Evolutionary conservation across 2,888 invertebrate genomes (phyloP).

Genomic region (Eumacrocentrus americanus): DNA sequence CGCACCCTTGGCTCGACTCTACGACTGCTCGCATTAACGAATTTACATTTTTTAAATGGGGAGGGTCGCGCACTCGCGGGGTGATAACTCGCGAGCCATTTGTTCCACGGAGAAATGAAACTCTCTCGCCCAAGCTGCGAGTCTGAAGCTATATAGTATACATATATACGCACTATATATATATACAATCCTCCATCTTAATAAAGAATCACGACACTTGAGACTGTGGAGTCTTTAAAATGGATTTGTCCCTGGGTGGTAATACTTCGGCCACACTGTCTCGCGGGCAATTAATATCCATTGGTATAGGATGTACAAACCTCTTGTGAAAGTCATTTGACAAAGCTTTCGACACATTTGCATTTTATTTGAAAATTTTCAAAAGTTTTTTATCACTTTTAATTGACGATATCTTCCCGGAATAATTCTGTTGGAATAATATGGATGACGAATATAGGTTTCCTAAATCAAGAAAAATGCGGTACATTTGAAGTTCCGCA

Average conservation of each 20-base stretch:
- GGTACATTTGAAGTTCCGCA: no score
- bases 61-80: slow-evolving; percentile 47
- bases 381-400: neutral
- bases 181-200: slow-evolving; percentile 47
- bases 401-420: no score
- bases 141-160: slow-evolving; percentile 40
- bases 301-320: slow-evolving; percentile 35
- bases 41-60: slow-evolving; percentile 62
- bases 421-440: no score
- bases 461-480: no score
- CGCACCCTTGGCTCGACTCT: slow-evolving; percentile 31
- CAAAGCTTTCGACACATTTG: neutral
- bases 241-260: slow-evolving; percentile 40
- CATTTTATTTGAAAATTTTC: neutral
- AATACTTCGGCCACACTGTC: slow-evolving; percentile 37
- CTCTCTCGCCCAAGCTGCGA: slow-evolving; percentile 36
- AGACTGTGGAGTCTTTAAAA: slow-evolving; percentile 46
- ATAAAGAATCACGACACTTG: slow-evolving; percentile 55
- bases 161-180: slow-evolving; percentile 16
- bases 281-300: slow-evolving; percentile 51
- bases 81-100: slow-evolving; percentile 61
- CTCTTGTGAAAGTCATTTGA: neutral
- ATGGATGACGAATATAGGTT: no score
- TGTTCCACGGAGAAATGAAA: slow-evolving; percentile 59
- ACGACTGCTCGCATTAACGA: slow-evolving; percentile 58